Percentiles rank a stretch among this genome's conserved stretches.
Evolutionary conservation across 2,113 vertebrate species (phyloP).

Genomic region (Tricholaema leucomelas): DNA sequence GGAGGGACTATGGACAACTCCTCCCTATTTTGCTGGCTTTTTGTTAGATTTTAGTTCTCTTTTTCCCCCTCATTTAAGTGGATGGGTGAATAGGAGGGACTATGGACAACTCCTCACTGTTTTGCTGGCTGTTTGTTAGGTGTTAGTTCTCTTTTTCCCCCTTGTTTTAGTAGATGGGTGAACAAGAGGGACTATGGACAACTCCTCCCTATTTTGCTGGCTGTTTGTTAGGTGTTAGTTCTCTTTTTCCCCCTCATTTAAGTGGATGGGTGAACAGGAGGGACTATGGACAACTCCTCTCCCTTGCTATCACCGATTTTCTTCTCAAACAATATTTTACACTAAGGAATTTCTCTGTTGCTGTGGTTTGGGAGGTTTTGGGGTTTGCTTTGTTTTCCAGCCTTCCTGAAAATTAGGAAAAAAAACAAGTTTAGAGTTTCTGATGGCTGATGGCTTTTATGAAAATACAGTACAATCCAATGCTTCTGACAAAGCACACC

Average conservation of each 20-base stretch:
- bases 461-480: not conserved
- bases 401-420: not conserved
- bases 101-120: too few species aligned
- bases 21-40: constrained; percentile 24
- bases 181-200: too few species aligned
- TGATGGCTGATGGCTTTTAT: not conserved
- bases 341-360: not conserved
- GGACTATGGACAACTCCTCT: not conserved
- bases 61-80: not conserved
- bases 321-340: not conserved
- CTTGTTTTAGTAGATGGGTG: not conserved
- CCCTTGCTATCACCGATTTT: not conserved
- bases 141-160: not conserved
- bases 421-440: not conserved
- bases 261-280: not conserved
- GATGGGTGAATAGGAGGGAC: too few species aligned
- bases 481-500: constrained; percentile 36
- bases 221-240: not conserved
- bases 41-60: not conserved
- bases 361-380: not conserved
- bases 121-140: not conserved
- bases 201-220: constrained; percentile 24
- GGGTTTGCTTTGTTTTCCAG: not conserved
- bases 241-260: not conserved
- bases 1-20: too few species aligned